Base-by-base conservation (phyloP, 2,113 vertebrate genomes). In the Tympanuchus pallidicinctus region DNA sequence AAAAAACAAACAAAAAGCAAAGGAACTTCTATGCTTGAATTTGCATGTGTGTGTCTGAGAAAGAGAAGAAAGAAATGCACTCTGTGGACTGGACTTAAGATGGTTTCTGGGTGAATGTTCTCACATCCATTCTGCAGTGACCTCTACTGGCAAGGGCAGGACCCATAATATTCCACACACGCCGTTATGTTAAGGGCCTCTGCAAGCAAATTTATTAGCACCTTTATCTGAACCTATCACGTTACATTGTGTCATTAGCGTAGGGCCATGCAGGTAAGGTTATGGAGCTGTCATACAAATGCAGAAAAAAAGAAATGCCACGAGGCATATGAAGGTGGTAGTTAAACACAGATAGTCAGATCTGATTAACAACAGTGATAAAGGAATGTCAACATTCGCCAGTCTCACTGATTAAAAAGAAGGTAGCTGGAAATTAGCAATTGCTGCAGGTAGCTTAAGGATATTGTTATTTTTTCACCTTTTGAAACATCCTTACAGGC, bases 71-170 rank as follows among this genome's bases (percentile, higher is more conserved):
- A 47, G 65, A 21, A 64, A 5, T 8, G 38, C 5, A 8, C 38
- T 85, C 60, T 13, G 27, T 1, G 0, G 7, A 1, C 66, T 52
- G 10, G 30, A 17, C 45, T 47, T 32, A 24, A 67, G 40, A 43
- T 28, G 42, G 61, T 65, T 64, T 47, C 63, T 19, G 14, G 76
- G 88, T 32, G 63, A 24, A 15, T 1, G 42, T 67, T 83, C 54
- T 2, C 69, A 36, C 89, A 72, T 79, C 82, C 92, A 50, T 97
- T 97, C 95, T 97, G 93, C 92, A 97, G 95, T 94, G 96, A 94
- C 96, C 95, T 96, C 97, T 97, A 81, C 97, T 96, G 97, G 96
- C 90, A 80, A 88, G 74, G 92, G 90, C 94, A 87, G 90, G 3
- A 69, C 15, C 47, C 10, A 3, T 70, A 48, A 10, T 19, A 42